Evolutionary conservation across 1,140 invertebrate genomes (phyloP).

Genomic region (Drosophila ambigua): DNA sequence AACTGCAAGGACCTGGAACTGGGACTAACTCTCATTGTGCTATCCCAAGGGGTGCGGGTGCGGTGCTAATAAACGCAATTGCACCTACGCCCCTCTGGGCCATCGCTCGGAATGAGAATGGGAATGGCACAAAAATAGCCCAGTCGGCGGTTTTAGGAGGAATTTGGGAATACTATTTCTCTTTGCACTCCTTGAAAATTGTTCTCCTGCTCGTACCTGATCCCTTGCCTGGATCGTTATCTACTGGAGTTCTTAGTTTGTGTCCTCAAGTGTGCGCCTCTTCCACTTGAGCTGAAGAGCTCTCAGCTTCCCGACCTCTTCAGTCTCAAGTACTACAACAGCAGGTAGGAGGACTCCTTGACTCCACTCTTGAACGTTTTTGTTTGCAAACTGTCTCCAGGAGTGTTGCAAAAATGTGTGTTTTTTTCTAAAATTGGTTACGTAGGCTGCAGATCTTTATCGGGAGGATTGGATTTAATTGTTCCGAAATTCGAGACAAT

Average conservation of each 20-base stretch:
- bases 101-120: slow-evolving; percentile 38
- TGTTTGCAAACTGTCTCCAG: slow-evolving; percentile 58
- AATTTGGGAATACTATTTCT: slow-evolving; percentile 60
- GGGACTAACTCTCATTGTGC: slow-evolving; percentile 44
- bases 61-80: slow-evolving; percentile 83
- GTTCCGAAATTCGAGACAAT: slow-evolving; percentile 5
- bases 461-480: slow-evolving; percentile 5
- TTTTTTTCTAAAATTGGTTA: slow-evolving; percentile 23
- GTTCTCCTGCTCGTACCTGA: slow-evolving; percentile 36
- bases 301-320: slow-evolving; percentile 41
- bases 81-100: slow-evolving; percentile 78
- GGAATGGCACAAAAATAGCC: slow-evolving; percentile 49
- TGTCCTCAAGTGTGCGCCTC: slow-evolving; percentile 71
- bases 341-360: slow-evolving; percentile 61
- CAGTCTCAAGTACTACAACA: slow-evolving; percentile 62
- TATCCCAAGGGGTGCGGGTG: slow-evolving; percentile 59
- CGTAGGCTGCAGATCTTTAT: slow-evolving; percentile 24
- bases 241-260: slow-evolving; percentile 40
- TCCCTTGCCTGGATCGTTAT: slow-evolving; percentile 52
- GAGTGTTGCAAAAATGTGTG: slow-evolving; percentile 29
- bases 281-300: slow-evolving; percentile 73
- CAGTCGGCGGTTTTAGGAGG: slow-evolving; percentile 79
- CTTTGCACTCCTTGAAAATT: slow-evolving; percentile 46
- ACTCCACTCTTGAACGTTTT: slow-evolving; percentile 49
- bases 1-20: slow-evolving; percentile 35